Percentiles rank a stretch among this genome's conserved stretches.
Conservation (phyloP, 2,888 invertebrate genomes). For the Polydrusus tereticollis region DNA sequence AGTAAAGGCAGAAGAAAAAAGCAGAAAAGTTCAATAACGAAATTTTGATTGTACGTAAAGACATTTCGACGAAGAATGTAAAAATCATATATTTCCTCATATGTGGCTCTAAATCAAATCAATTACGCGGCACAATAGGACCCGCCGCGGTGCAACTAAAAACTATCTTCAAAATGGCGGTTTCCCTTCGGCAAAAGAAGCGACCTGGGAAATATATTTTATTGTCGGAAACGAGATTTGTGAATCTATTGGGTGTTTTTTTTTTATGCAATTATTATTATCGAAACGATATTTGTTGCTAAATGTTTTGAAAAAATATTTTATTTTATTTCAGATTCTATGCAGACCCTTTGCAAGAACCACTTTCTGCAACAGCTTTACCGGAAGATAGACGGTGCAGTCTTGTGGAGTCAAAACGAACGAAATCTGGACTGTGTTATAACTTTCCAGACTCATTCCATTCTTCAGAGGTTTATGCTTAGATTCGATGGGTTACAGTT, state of each 20-base stretch:
- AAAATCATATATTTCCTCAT: constrained; percentile 25
- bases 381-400: constrained; percentile 92
- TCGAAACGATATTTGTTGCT: too few species aligned
- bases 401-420: constrained; percentile 91
- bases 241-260: constrained; percentile 10
- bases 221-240: constrained; percentile 30
- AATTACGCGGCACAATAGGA: constrained; percentile 33
- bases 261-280: too few species aligned
- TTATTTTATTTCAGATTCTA: constrained; percentile 79
- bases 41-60: constrained; percentile 10
- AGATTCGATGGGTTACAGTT: constrained; percentile 92
- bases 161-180: constrained; percentile 40
- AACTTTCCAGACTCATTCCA: constrained; percentile 95
- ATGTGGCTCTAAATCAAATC: constrained; percentile 37
- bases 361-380: constrained; percentile 90
- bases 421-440: constrained; percentile 91
- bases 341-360: constrained; percentile 91
- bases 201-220: constrained; percentile 31
- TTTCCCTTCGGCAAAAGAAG: constrained; percentile 21
- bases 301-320: too few species aligned
- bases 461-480: constrained; percentile 93
- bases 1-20: too few species aligned
- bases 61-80: constrained; percentile 20
- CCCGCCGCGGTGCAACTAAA: constrained; percentile 23
- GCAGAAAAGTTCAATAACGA: constrained; percentile 2